Percentiles rank a stretch among this genome's conserved stretches.
phyloP scores from a whole-genome alignment of 1,140 invertebrate genomes.

The Pseudoatta argentina region DNA sequence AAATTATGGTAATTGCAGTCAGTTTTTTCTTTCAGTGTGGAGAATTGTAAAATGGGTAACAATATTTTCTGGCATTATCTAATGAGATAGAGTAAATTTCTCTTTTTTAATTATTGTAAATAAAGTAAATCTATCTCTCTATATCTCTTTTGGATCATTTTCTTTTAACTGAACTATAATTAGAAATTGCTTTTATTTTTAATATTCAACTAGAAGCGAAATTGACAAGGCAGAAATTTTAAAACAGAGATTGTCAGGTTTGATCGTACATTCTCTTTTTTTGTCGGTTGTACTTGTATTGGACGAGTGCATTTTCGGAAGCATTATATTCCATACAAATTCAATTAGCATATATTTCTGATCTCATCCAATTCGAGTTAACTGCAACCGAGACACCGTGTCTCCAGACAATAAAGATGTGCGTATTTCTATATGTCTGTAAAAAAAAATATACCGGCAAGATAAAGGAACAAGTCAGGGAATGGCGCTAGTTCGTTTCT shows the following conservation, averaged over 20 bases:
- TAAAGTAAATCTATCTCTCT: no score
- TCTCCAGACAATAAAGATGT: background rate
- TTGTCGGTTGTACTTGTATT: background rate
- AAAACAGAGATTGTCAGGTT: background rate
- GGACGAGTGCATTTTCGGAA: background rate
- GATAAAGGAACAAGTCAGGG: background rate
- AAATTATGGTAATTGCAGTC: no score
- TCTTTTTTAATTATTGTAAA: constrained; percentile 5
- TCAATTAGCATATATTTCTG: background rate
- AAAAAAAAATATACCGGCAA: background rate
- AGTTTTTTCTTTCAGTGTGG: no score
- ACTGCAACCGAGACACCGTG: background rate
- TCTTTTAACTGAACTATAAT: background rate
- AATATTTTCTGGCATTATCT: background rate
- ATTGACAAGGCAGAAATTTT: background rate
- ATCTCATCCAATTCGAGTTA: background rate
- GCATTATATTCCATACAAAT: background rate
- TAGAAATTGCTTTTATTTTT: background rate
- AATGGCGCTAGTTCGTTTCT: background rate
- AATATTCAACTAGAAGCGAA: background rate
- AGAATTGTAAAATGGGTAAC: background rate
- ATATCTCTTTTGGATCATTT: no score
- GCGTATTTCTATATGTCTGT: background rate
- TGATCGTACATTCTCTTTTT: background rate
- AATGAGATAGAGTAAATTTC: background rate